Conservation (phyloP, 1,140 invertebrate species). For the Idris sp. region DNA sequence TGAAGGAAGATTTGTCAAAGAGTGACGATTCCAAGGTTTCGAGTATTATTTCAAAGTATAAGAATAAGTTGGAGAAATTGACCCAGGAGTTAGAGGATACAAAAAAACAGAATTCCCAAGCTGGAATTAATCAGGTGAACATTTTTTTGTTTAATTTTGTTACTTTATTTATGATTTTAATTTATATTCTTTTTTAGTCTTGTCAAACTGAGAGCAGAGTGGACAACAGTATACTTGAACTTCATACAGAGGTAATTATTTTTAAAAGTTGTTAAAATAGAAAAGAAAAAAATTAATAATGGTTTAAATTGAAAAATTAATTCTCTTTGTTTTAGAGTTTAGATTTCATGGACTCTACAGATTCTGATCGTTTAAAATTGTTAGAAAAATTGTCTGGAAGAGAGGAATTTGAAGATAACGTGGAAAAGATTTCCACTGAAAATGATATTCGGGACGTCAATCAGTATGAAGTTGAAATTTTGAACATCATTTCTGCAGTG, state of each 20-base stretch:
- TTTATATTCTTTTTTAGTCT: conserved; percentile 66
- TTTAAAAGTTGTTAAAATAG: background rate
- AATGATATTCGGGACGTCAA: conserved; percentile 6
- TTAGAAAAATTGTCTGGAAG: conserved; percentile 37
- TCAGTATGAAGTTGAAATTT: conserved; percentile 40
- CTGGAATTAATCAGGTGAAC: conserved; percentile 67
- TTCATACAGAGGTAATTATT: conserved; percentile 34
- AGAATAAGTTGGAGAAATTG: conserved; percentile 74
- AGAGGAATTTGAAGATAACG: conserved; percentile 37
- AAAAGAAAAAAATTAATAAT: background rate
- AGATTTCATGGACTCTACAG: conserved; percentile 25
- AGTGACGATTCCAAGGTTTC: conserved; percentile 10
- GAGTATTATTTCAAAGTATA: conserved; percentile 64
- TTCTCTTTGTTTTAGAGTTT: conserved; percentile 30
- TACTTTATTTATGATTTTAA: conserved; percentile 1
- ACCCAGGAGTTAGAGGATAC: conserved; percentile 76
- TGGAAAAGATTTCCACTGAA: conserved; percentile 12
- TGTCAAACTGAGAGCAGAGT: conserved; percentile 74
- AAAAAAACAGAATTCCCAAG: conserved; percentile 70
- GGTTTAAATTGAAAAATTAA: background rate
- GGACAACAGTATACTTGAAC: conserved; percentile 48
- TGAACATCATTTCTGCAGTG: conserved; percentile 37
- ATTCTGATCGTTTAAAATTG: conserved; percentile 36
- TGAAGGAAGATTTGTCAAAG: conserved; percentile 22
- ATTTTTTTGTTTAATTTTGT: conserved; percentile 23